phyloP scores from a whole-genome alignment of 1,140 invertebrate genomes.

The Eupristina koningsbergeri region DNA sequence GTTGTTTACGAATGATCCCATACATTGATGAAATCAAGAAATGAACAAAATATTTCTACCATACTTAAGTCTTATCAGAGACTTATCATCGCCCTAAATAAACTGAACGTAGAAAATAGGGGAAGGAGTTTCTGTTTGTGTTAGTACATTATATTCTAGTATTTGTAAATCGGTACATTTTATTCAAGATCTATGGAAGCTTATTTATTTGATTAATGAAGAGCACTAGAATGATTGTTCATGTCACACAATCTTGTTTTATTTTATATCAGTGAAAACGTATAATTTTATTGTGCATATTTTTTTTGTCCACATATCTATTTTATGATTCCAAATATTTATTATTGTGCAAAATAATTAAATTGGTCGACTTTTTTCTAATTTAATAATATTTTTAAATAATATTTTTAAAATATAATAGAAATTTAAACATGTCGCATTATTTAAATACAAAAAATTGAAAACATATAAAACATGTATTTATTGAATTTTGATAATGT shows the following conservation, averaged over 20 bases:
- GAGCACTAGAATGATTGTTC: neutral
- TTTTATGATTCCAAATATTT: neutral
- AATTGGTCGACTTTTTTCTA: too few species aligned
- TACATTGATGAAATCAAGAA: neutral
- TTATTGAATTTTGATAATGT: too few species aligned
- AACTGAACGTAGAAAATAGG: neutral
- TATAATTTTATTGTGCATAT: neutral
- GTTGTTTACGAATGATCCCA: neutral
- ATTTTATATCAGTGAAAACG: neutral
- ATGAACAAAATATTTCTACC: neutral
- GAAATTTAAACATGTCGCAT: too few species aligned
- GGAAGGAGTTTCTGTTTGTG: neutral
- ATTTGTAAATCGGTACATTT: neutral
- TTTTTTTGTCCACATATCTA: too few species aligned
- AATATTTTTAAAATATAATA: too few species aligned
- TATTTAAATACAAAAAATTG: too few species aligned
- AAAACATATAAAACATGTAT: too few species aligned
- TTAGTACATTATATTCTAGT: neutral
- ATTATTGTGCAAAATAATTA: neutral
- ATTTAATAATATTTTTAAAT: too few species aligned
- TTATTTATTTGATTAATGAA: conserved; percentile 4
- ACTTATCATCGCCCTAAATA: neutral
- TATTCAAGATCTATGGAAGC: neutral
- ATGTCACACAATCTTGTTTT: neutral
- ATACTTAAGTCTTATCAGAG: neutral